A percentile compares a stretch with the other conserved stretches of the same genome.
Conservation (phyloP, 1,140 invertebrate genomes). For the Goniozus legneri region DNA sequence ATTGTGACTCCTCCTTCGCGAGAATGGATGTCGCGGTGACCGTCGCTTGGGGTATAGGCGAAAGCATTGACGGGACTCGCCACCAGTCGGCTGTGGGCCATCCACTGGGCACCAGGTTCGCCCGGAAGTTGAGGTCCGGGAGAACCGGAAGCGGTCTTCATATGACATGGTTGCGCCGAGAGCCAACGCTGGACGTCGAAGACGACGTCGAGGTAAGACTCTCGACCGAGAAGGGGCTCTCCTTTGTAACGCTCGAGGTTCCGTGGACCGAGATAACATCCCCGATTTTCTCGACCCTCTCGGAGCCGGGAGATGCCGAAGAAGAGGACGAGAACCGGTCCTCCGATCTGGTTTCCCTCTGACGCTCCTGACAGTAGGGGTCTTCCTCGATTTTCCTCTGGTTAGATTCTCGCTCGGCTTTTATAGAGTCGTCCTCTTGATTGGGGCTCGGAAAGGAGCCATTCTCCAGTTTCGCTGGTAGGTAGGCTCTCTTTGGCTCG, state of each 20-base stretch:
- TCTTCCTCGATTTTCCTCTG: constrained; percentile 31
- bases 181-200: constrained; percentile 32
- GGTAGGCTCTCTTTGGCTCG: constrained; percentile 36
- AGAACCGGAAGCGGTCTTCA: constrained; percentile 81
- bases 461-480: constrained; percentile 37
- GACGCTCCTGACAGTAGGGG: constrained; percentile 19
- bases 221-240: constrained; percentile 47
- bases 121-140: constrained; percentile 57
- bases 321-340: constrained; percentile 39
- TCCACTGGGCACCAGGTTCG: constrained; percentile 47
- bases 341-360: constrained; percentile 36
- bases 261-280: not conserved
- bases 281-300: constrained; percentile 13
- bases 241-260: constrained; percentile 8
- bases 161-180: constrained; percentile 62
- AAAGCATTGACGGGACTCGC: constrained; percentile 46
- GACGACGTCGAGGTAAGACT: constrained; percentile 45
- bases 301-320: constrained; percentile 22
- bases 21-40: constrained; percentile 26
- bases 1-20: constrained; percentile 22
- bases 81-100: constrained; percentile 45
- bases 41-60: constrained; percentile 36
- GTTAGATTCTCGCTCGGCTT: constrained; percentile 31
- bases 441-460: constrained; percentile 34
- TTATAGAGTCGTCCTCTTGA: constrained; percentile 16